Conservation (phyloP, 2,797 vertebrate species). For the Brachyalestes nurse region DNA sequence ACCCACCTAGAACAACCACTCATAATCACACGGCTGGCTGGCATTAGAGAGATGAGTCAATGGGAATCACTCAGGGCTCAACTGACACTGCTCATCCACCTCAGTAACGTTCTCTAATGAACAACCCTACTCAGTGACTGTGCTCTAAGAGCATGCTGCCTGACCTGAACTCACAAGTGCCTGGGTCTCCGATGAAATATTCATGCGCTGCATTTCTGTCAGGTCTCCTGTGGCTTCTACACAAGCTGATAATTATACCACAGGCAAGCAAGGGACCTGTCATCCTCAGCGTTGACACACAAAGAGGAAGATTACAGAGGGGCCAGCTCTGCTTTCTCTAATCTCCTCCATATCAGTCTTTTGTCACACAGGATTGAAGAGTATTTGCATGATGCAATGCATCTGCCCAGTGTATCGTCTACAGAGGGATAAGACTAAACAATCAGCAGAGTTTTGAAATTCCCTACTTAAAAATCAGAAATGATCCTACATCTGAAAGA, state of each 20-base stretch:
- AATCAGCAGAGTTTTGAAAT: not conserved
- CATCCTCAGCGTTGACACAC: slow-evolving; percentile 35
- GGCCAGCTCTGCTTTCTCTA: slow-evolving; percentile 36
- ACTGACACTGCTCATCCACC: slow-evolving; percentile 31
- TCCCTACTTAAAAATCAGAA: not conserved
- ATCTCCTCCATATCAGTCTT: slow-evolving; percentile 39
- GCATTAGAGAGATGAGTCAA: slow-evolving; percentile 41
- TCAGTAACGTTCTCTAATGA: slow-evolving; percentile 46
- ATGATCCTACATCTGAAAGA: too few relatives aligned
- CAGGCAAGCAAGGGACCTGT: slow-evolving; percentile 26
- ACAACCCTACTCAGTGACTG: slow-evolving; percentile 28
- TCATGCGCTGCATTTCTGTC: slow-evolving; percentile 46
- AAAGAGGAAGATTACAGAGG: slow-evolving; percentile 45
- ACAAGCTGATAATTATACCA: slow-evolving; percentile 50
- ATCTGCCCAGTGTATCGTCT: slow-evolving; percentile 1
- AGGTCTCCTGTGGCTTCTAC: slow-evolving; percentile 37
- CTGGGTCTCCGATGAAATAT: slow-evolving; percentile 45
- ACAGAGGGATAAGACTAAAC: not conserved
- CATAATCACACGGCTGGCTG: slow-evolving; percentile 38
- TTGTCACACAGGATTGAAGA: slow-evolving; percentile 29
- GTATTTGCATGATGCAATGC: slow-evolving; percentile 20
- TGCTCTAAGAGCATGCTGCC: slow-evolving; percentile 29
- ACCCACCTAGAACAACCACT: slow-evolving; percentile 39
- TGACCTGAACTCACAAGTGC: slow-evolving; percentile 42
- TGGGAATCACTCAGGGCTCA: slow-evolving; percentile 36